These are phyloP conservation scores for Leucopsar rothschildi DNA, from an alignment of 2,113 vertebrate genomes.

Conservation along the genomic window DNA sequence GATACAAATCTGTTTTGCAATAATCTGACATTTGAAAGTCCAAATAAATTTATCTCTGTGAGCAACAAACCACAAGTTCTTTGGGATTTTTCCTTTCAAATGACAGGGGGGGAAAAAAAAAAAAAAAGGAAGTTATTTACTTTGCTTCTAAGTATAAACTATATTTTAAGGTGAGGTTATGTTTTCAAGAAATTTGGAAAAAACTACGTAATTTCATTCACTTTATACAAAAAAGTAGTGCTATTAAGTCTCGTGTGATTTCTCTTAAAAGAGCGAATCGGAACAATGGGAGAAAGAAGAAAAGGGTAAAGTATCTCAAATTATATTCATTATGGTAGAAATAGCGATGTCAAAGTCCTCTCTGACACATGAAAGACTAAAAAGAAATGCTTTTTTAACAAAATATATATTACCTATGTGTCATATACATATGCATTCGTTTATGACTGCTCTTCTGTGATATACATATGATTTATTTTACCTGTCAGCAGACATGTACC, in stretches of 20 bases:
- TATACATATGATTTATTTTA: neutral
- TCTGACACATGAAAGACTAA: neutral
- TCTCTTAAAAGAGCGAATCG: neutral
- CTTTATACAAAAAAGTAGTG: neutral
- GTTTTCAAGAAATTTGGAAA: neutral
- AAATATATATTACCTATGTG: neutral
- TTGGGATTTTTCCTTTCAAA: neutral
- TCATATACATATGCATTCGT: neutral
- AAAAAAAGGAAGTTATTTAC: neutral
- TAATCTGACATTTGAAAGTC: neutral
- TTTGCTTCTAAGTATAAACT: neutral
- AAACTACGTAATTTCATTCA: neutral
- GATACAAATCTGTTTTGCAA: neutral
- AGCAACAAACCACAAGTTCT: neutral
- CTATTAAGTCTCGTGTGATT: neutral
- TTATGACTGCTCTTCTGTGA: neutral
- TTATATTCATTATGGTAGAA: neutral
- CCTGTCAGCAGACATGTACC: neutral
- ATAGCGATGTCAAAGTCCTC: neutral
- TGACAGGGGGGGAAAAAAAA: too few species aligned
- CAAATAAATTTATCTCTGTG: neutral
- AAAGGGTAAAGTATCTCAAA: neutral
- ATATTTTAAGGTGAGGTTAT: neutral
- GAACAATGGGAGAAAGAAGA: neutral
- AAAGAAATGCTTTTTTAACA: neutral